phyloP scores from a whole-genome alignment of 1,140 invertebrate genomes.

The Ptiloglossa arizonensis region DNA sequence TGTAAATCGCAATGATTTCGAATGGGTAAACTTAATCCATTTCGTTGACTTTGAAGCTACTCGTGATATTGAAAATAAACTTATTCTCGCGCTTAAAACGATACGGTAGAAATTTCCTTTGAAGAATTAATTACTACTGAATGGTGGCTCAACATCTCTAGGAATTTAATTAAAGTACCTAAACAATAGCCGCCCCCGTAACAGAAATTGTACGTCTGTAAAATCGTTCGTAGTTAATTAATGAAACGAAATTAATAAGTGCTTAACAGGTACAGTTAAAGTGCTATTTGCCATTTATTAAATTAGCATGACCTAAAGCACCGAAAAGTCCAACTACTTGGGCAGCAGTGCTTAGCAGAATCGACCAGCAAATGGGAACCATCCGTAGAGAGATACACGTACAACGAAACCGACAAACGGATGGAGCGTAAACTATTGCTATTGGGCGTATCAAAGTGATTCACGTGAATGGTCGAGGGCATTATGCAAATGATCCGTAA shows the following conservation, averaged over 20 bases:
- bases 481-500: slow-evolving; percentile 65
- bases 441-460: slow-evolving; percentile 67
- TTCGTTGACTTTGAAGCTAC: too few relatives aligned
- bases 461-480: slow-evolving; percentile 53
- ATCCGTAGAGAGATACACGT: slow-evolving; percentile 13
- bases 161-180: too few relatives aligned
- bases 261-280: neutral
- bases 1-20: too few relatives aligned
- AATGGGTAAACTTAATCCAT: too few relatives aligned
- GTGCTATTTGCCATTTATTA: neutral
- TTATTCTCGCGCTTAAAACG: too few relatives aligned
- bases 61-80: too few relatives aligned
- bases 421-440: slow-evolving; percentile 58
- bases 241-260: neutral
- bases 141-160: too few relatives aligned
- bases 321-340: neutral
- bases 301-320: neutral
- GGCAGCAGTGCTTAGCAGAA: neutral
- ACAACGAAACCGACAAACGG: slow-evolving; percentile 44
- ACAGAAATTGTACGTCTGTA: too few relatives aligned
- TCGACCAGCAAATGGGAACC: slow-evolving; percentile 34
- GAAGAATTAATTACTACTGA: too few relatives aligned
- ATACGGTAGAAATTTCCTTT: too few relatives aligned
- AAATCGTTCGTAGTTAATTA: neutral
- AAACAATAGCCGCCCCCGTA: too few relatives aligned